Conservation (phyloP, 1,140 invertebrate genomes). For the Neodiprion fabricii region DNA sequence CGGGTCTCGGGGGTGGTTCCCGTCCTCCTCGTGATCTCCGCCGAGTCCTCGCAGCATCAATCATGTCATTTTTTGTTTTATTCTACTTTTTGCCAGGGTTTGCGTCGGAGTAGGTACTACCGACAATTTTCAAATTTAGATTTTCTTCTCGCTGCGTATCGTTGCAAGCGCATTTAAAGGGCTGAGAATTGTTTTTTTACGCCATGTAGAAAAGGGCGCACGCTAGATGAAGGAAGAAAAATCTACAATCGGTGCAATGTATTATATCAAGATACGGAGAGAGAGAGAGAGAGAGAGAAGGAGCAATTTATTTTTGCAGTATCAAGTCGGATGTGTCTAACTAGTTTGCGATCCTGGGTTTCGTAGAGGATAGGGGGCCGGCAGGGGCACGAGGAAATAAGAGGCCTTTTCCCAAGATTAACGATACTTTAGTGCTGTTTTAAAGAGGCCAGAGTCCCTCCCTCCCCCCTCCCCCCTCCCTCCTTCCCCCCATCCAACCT, state of each 20-base stretch:
- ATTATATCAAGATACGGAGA: too few species aligned
- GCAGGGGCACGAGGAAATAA: not conserved
- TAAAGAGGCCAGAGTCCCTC: constrained; percentile 16
- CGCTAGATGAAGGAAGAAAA: too few species aligned
- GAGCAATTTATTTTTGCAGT: not conserved
- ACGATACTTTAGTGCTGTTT: constrained; percentile 7
- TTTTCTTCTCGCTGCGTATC: too few species aligned
- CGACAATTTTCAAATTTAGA: too few species aligned
- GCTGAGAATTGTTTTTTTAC: too few species aligned
- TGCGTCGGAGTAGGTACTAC: too few species aligned
- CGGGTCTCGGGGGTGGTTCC: constrained; percentile 17
- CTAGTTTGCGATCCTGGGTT: not conserved
- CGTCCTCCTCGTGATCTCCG: constrained; percentile 30
- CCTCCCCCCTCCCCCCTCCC: constrained; percentile 19
- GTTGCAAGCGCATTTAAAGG: too few species aligned
- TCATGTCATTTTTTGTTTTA: constrained; percentile 2
- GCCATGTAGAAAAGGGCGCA: too few species aligned
- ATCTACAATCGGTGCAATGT: too few species aligned
- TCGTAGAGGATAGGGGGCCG: too few species aligned
- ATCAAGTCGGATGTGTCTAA: constrained; percentile 6
- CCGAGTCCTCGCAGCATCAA: constrained; percentile 35
- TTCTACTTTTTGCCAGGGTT: constrained; percentile 11
- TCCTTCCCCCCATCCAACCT: constrained; percentile 23
- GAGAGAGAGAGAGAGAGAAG: not conserved
- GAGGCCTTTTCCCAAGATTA: constrained; percentile 7